phyloP scores from a whole-genome alignment of 2,113 vertebrate species.

The Gnathonemus echidnorhynchus region DNA sequence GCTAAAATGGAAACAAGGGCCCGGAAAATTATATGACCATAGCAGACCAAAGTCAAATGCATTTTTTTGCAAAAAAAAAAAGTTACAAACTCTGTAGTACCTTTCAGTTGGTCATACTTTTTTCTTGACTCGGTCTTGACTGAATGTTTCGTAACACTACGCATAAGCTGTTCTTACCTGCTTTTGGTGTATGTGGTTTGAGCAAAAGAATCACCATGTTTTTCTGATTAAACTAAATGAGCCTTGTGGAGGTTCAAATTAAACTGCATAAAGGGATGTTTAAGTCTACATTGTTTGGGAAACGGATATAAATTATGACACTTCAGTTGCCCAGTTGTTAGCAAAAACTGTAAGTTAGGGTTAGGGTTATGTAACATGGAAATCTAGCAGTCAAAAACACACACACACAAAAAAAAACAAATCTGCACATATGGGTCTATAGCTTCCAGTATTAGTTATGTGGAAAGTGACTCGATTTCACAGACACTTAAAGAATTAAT shows the following conservation, averaged over 20 bases:
- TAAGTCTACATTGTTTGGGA: not conserved
- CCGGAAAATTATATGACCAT: slow-evolving; percentile 32
- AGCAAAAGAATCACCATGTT: not conserved
- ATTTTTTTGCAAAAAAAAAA: slow-evolving; percentile 21
- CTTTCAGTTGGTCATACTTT: not conserved
- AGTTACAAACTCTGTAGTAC: not conserved
- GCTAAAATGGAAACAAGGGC: slow-evolving; percentile 35
- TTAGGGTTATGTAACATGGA: not conserved
- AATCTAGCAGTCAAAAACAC: not conserved
- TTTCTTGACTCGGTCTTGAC: not conserved
- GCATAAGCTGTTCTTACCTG: not conserved
- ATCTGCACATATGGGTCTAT: not conserved
- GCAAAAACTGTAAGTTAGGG: not conserved
- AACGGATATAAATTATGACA: not conserved
- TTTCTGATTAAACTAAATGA: not conserved
- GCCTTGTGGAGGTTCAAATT: not conserved
- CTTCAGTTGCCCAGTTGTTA: not conserved
- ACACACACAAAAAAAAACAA: not conserved
- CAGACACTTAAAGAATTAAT: not conserved
- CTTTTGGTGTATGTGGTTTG: not conserved
- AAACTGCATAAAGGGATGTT: not conserved
- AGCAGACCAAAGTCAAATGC: slow-evolving; percentile 24
- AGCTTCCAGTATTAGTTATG: not conserved
- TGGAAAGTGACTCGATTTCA: not conserved
- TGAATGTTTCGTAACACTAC: not conserved